Evolutionary conservation across 2,113 vertebrate species (phyloP), one percentile per base, ranked within the genome.

Genomic region (Natator depressus): DNA sequence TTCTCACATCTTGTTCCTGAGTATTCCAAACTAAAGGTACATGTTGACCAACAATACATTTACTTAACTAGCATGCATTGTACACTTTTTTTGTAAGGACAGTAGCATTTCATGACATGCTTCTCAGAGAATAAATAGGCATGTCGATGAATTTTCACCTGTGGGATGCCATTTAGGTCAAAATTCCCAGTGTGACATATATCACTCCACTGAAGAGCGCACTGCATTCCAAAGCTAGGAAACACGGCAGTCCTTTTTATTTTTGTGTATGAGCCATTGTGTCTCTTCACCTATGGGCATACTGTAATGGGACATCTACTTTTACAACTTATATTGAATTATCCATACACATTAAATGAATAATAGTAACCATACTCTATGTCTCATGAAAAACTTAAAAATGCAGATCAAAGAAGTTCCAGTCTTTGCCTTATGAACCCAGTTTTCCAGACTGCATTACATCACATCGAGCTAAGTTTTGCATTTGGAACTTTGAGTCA

Each of bases 401-500:
- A n/a, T n/a, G 35, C 31, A n/a, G 62, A 69, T n/a, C n/a, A 46
- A 42, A 76, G 24, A 46, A 42, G 22, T 46, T 38, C 35, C 35
- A 76, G 10, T 46, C 72, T 10, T 46, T 76, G 20, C 19, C 38
- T 42, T 42, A 12, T 76, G 72, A 46, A 46, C 20, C 72, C 38
- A 24, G 20, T 76, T 42, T 46, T 46, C 24, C 14, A 1, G 31
- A 29, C 42, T 89, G 8, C 0, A 0, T 1, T 5, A 3, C 82
- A 24, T 7, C 1, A 0, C 27, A 12, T 11, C 1, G 1, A 72
- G 12, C 75, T 2, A 22, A 59, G 49, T 62, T 85, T 91, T 81
- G 8, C 84, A 42, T 4, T 12, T 69, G 3, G 3, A 83, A 4
- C 24, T 3, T 81, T 13, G 29, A 16, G 80, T 42, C 83, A 82